These are phyloP conservation scores for Marmota monax DNA, from an alignment of 2,113 vertebrate genomes.

Conservation along the genomic window DNA sequence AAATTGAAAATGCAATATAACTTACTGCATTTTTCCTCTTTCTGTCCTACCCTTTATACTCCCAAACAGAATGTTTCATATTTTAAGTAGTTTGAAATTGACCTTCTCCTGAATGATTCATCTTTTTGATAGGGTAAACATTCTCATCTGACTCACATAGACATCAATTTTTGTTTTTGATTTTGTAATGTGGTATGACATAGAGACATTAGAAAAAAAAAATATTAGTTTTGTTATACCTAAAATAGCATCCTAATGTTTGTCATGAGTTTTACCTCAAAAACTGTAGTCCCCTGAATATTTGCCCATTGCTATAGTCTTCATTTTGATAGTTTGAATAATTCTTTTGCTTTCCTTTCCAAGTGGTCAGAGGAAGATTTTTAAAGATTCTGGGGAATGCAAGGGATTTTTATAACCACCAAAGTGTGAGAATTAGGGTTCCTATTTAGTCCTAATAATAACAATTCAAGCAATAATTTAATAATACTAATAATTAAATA, in stretches of 20 bases:
- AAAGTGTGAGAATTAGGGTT: background rate
- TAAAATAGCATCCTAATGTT: background rate
- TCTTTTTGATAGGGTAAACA: background rate
- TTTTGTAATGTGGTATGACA: background rate
- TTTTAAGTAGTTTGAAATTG: background rate
- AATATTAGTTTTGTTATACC: background rate
- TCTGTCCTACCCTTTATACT: background rate
- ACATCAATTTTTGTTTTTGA: background rate
- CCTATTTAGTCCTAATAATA: background rate
- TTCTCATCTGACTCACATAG: background rate
- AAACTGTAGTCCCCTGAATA: background rate
- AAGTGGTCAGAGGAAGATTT: background rate
- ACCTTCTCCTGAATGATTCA: background rate
- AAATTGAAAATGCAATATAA: background rate
- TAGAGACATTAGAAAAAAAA: background rate
- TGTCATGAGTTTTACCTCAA: background rate
- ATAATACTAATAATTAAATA: too few relatives aligned
- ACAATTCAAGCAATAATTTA: too few relatives aligned
- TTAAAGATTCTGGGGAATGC: background rate
- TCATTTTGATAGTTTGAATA: background rate
- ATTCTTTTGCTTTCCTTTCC: background rate
- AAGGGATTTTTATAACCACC: background rate
- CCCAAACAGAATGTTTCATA: background rate
- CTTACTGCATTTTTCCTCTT: background rate
- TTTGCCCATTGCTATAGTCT: background rate